Conservation (phyloP, 1,140 invertebrate species). For the Eubasilissa regina region DNA sequence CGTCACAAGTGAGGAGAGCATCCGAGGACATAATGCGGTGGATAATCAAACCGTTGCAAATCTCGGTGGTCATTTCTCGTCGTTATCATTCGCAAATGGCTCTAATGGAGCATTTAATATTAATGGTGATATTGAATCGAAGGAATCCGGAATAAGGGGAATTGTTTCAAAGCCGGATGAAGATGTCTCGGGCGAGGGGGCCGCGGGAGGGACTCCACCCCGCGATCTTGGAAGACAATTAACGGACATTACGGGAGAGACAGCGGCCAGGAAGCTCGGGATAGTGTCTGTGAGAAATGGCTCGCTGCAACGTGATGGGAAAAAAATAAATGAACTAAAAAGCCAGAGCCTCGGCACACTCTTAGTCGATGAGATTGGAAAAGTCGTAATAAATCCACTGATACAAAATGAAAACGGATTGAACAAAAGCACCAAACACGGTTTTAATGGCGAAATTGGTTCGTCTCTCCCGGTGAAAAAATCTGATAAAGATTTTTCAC, state of each 20-base stretch:
- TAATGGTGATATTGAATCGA: conserved; percentile 42
- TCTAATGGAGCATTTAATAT: conserved; percentile 41
- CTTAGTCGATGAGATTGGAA: conserved; percentile 17
- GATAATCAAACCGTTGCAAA: conserved; percentile 12
- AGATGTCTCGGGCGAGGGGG: background rate
- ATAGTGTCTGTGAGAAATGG: conserved; percentile 55
- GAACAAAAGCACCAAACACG: background rate
- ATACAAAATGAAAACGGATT: background rate
- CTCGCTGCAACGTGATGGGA: conserved; percentile 49
- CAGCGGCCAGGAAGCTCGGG: conserved; percentile 45
- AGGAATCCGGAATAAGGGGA: conserved; percentile 42
- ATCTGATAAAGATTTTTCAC: no score
- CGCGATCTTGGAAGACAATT: conserved; percentile 54
- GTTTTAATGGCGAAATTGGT: background rate
- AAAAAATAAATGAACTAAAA: conserved; percentile 45
- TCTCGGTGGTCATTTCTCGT: conserved; percentile 29
- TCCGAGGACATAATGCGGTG: background rate
- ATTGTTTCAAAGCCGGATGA: conserved; percentile 43
- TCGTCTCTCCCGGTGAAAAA: background rate
- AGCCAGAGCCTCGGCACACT: conserved; percentile 23
- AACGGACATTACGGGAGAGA: conserved; percentile 53
- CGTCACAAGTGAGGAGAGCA: background rate
- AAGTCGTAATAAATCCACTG: conserved; percentile 13
- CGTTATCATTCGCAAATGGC: conserved; percentile 30
- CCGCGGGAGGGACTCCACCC: background rate